Evolutionary conservation across 2,797 vertebrate species (phyloP), one percentile per base, ranked within the genome.

Genomic region (Neomorphus geoffroyi): DNA sequence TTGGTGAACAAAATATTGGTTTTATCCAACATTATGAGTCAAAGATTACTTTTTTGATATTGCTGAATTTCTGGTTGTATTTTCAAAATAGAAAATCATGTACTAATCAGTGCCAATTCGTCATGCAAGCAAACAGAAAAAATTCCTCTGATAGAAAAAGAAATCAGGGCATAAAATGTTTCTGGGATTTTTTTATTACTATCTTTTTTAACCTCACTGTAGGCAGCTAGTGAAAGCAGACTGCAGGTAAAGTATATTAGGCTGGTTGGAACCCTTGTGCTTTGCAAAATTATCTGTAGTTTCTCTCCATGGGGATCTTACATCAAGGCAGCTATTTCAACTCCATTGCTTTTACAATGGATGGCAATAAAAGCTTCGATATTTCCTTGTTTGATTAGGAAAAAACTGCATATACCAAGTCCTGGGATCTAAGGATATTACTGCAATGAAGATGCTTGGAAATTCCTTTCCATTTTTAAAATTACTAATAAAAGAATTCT

Each of bases 381-480:
- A 83, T 62, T 93, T 91, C 61, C 33, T 70, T 66, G 33, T 84
- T 90, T 88, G 88, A 81, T 92, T 88, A 94, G 83, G 53, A 67
- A 78, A 88, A 79, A 73, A 35, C 1, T 18, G 62, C 18, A 64
- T 41, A 64, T 18, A 84, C 8, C 26, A 37, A 73, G 37, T 46
- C 64, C 32, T 80, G 70, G 23, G 33, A 86, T 33, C 56, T 61
- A 32, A 66, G 27, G 56, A 39, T 18, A 54, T 64, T 72, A 39
- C 48, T 67, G 43, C 64, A 39, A 51, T 35, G 58, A 62, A 92
- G n/a, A 82, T 6, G 11, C 62, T 77, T 79, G 64, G 11, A 90
- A 93, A 96, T 92, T 41, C 54, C 80, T 92, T 93, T 92, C 64
- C 48, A 82, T 93, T 97, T 94, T 91, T 39, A 90, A 65, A 83